Percentiles rank a stretch among this genome's conserved stretches.
phyloP scores from a whole-genome alignment of 1,140 invertebrate species.

The Vollenhovia emeryi region DNA sequence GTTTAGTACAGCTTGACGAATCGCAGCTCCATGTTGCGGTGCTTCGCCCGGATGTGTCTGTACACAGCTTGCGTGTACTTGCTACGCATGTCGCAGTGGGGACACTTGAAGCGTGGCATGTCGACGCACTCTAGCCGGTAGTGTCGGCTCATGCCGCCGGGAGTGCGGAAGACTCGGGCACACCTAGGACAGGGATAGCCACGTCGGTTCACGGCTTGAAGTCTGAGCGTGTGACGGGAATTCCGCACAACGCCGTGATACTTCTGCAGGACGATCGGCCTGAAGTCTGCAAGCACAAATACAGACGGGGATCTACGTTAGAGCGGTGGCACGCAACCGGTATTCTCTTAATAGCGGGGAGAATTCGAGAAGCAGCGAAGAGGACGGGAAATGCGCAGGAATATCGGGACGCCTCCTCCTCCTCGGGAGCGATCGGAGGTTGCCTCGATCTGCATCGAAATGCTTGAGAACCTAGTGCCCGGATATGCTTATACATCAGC shows the following conservation, averaged over 20 bases:
- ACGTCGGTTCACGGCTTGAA: conserved; percentile 59
- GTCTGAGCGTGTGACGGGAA: conserved; percentile 55
- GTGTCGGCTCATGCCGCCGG: conserved; percentile 73
- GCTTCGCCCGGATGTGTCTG: conserved; percentile 73
- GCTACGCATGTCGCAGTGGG: conserved; percentile 76
- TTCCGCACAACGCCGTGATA: conserved; percentile 54
- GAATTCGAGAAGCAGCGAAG: conserved; percentile 11
- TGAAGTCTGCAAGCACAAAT: conserved; percentile 78
- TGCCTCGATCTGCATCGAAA: not conserved
- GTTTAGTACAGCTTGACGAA: conserved; percentile 73
- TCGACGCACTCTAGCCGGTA: conserved; percentile 76
- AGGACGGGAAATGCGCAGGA: not conserved
- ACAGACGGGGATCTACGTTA: conserved; percentile 57
- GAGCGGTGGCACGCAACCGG: conserved; percentile 23
- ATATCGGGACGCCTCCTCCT: not conserved
- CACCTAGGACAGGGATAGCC: conserved; percentile 72
- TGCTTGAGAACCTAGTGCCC: not conserved
- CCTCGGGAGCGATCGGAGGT: conserved; percentile 6
- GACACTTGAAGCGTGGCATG: conserved; percentile 75
- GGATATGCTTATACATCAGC: not conserved
- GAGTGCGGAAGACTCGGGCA: conserved; percentile 68
- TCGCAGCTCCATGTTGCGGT: conserved; percentile 69
- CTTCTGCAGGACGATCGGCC: conserved; percentile 71
- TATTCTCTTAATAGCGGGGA: conserved; percentile 18
- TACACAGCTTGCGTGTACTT: conserved; percentile 77